Evolutionary conservation across 2,113 vertebrate species (phyloP), one percentile per base, ranked within the genome.

Genomic region (Bujurquina vittata): DNA sequence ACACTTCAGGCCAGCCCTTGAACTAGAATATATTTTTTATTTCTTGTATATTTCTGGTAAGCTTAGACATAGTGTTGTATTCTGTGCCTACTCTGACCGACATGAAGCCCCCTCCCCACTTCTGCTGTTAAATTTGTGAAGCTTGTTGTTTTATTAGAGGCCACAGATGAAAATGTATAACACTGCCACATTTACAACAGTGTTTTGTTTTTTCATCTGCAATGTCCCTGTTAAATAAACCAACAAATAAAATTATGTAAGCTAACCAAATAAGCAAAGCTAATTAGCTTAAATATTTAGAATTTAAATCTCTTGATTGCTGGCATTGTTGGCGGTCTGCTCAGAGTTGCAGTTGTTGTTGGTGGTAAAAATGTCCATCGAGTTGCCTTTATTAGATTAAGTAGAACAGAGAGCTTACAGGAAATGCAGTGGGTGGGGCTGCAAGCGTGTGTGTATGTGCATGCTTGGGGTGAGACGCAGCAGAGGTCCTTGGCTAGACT

Each of bases 381-480:
- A 77, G 65, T 86, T 75, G 56, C 29, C 46, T 77, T 88, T 81
- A 86, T 87, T 80, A 46, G 61, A 69, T 67, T 63, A 31, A 75
- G 56, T 58, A 74, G 20, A 89, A 40, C 63, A 43, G 29, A 82
- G 29, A 31, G 55, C 33, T 52, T 78, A 61, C 58, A 84, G 83
- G 83, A 86, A 86, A 72, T 59, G 63, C 65, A 43, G n/a, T 49
- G 61, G 73, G 77, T 23, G 75, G 9, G 46, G 46, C 40, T 54
- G 46, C 33, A 78, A 35, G 26, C 43, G 18, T 17, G 40, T 7
- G 31, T 5, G 8, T 35, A 9, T 62, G 33, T 46, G 37, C 15
- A 23, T 35, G 37, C 22, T 40, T 35, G 23, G 35, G 17, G 15
- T 23, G 23, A 72, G 37, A 40, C n/a, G 18, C 33, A 40, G 31